A percentile compares a stretch with the other conserved stretches of the same genome.
phyloP scores from a whole-genome alignment of 2,888 invertebrate genomes.

The Pseudococcus viburni region DNA sequence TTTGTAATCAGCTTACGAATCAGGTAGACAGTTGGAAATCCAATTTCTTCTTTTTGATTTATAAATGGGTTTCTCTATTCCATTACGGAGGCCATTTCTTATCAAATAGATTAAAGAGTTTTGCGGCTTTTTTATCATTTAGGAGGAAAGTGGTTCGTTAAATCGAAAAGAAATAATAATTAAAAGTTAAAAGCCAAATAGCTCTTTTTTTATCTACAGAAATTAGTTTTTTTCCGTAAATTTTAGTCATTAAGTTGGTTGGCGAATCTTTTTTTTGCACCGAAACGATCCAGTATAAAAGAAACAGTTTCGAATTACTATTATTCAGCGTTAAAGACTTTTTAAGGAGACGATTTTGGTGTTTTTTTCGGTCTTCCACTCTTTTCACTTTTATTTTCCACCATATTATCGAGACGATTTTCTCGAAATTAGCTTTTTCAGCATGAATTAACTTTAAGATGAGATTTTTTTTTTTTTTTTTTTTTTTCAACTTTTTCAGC shows the following conservation, averaged over 20 bases:
- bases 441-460: background rate
- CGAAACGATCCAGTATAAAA: constrained; percentile 8
- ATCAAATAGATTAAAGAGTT: constrained; percentile 47
- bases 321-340: constrained; percentile 47
- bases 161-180: constrained; percentile 53
- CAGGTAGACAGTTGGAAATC: constrained; percentile 52
- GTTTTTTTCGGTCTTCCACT: constrained; percentile 25
- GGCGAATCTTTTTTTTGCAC: constrained; percentile 9
- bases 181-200: constrained; percentile 42
- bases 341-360: constrained; percentile 39
- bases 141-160: constrained; percentile 45
- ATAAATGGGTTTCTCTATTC: constrained; percentile 48
- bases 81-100: constrained; percentile 50
- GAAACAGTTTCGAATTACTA: constrained; percentile 36
- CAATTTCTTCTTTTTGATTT: constrained; percentile 53
- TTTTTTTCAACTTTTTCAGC: background rate
- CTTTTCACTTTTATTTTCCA: constrained; percentile 15
- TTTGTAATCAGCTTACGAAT: constrained; percentile 52
- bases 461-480: no score
- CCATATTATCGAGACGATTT: constrained; percentile 28
- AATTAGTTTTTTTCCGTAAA: constrained; percentile 50
- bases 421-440: constrained; percentile 25
- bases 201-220: constrained; percentile 32
- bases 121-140: constrained; percentile 52
- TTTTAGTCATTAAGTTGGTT: constrained; percentile 45